Evolutionary conservation across 2,113 vertebrate species (phyloP), one percentile per base, ranked within the genome.

Genomic region (Barbus barbus): DNA sequence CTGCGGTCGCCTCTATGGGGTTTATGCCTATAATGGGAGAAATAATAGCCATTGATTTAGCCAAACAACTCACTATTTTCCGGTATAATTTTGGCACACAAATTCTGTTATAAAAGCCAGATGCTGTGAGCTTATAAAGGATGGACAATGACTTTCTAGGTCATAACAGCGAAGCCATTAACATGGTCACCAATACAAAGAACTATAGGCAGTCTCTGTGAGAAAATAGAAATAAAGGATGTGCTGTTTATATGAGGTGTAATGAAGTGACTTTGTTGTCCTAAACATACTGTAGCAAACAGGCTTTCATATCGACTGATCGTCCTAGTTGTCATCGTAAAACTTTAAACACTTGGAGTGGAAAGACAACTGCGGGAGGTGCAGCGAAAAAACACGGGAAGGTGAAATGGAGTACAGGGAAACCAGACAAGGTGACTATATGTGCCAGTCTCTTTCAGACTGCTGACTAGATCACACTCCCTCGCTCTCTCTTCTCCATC

Each of bases 11-110:
- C 86, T 86, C 86, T 80, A 61, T 61, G 36, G 26, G 58, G 86
- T 77, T 85, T 75, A 83, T 69, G 67, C 26, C 76, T 72, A 63
- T 65, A 53, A 61, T 89, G 83, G 87, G 61, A n/a, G n/a, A 56
- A 82, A 87, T 75, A 86, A 76, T 82, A 38, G 69, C 20, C 22
- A 38, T 60, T 79, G 74, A 82, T 89, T 90, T 81, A 84, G 88
- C 86, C 46, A 87, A 83, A 87, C 44, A 58, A 71, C 4, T 9
- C 78, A n/a, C 83, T 89, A 81, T 88, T 86, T 86, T 41, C 31
- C 9, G 1, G 7, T 60, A 24, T 41, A 13, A 75, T 84, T 71
- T 81, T 86, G 80, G 60, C 44, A 89, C 87, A 78, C 13, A 20
- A 16, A 58, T 81, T 51, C 24, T 46, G 8, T 33, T 38, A 26